These are phyloP conservation scores for Trachops cirrhosus DNA, from an alignment of 2,797 vertebrate genomes.

Conservation along the genomic window DNA sequence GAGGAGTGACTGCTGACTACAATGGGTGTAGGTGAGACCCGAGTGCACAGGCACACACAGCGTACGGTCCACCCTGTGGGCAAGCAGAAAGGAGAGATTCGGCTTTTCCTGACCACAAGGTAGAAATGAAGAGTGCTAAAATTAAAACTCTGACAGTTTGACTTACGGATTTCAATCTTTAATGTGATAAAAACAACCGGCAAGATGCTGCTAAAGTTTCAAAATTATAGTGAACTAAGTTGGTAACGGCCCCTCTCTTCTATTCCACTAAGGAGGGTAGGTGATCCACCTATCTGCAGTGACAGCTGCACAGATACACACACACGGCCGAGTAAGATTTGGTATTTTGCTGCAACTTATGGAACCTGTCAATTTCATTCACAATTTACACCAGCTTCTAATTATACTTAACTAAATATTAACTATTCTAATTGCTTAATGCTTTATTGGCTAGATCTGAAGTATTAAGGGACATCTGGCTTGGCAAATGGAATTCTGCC, in stretches of 20 bases:
- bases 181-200: neutral
- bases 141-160: neutral
- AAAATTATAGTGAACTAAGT: neutral
- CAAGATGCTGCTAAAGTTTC: neutral
- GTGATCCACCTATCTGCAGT: neutral
- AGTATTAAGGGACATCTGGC: slow-evolving; percentile 80
- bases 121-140: neutral
- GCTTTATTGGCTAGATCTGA: slow-evolving; percentile 78
- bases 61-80: neutral
- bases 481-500: slow-evolving; percentile 75
- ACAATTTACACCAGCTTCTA: slow-evolving; percentile 82
- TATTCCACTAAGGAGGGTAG: neutral
- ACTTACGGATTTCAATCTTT: neutral
- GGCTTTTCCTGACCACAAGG: neutral
- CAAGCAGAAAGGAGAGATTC: neutral
- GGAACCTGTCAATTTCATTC: slow-evolving; percentile 82
- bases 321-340: slow-evolving; percentile 62
- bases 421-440: slow-evolving; percentile 83
- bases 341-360: slow-evolving; percentile 77
- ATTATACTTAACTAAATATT: slow-evolving; percentile 84
- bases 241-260: neutral
- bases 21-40: neutral
- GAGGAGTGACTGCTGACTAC: neutral
- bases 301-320: neutral
- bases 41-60: accelerated